Evolutionary conservation across 2,797 vertebrate genomes (phyloP).

Genomic region (Rousettus madagascariensis): DNA sequence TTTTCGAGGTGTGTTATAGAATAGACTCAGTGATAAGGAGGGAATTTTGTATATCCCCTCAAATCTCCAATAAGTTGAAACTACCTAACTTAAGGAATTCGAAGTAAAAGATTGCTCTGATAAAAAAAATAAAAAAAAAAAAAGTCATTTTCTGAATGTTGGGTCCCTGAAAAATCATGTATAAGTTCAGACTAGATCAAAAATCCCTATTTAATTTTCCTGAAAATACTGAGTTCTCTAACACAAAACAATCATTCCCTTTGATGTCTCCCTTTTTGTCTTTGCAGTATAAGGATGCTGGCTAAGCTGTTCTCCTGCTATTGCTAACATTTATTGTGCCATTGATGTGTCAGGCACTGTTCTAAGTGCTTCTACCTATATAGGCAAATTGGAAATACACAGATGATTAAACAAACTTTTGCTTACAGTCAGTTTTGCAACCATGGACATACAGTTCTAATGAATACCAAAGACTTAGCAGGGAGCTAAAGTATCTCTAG

Average conservation of each 20-base stretch:
- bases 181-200: slow-evolving; percentile 18
- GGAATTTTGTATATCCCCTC: background rate
- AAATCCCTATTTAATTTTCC: slow-evolving; percentile 24
- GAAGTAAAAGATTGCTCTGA: background rate
- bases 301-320: background rate
- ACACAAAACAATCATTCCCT: background rate
- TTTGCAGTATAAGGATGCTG: background rate
- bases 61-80: background rate
- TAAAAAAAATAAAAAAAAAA: slow-evolving; percentile 12
- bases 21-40: background rate
- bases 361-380: background rate
- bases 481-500: background rate
- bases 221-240: background rate
- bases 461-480: background rate
- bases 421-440: background rate
- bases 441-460: background rate
- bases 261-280: background rate
- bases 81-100: background rate
- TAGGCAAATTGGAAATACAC: background rate
- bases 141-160: background rate
- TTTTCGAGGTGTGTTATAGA: slow-evolving; percentile 32
- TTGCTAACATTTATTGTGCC: background rate
- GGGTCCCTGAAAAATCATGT: background rate
- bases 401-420: slow-evolving; percentile 20
- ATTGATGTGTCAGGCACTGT: background rate